A percentile compares a stretch with the other conserved stretches of the same genome.
Evolutionary conservation across 2,113 vertebrate species (phyloP).

Genomic region (Parotia lawesii): DNA sequence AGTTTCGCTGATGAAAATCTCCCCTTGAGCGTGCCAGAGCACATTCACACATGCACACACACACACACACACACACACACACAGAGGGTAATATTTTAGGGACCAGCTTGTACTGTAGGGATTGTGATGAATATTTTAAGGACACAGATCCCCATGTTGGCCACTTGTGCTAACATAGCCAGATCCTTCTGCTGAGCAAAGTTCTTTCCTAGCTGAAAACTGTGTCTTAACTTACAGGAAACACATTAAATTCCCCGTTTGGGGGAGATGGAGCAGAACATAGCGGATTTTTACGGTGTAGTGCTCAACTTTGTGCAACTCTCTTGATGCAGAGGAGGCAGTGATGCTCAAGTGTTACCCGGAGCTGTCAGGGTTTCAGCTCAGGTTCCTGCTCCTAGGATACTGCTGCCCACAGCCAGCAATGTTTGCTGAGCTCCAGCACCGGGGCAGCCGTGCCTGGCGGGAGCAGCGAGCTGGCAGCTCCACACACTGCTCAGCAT

Average conservation of each 20-base stretch:
- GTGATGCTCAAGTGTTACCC: neutral
- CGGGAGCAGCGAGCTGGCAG: neutral
- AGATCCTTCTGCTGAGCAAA: neutral
- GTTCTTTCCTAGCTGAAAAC: neutral
- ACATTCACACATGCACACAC: neutral
- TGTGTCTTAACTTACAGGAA: neutral
- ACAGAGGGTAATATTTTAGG: neutral
- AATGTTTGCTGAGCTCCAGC: constrained; percentile 5
- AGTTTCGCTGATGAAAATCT: neutral
- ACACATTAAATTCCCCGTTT: neutral
- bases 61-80: neutral
- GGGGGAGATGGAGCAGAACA: neutral
- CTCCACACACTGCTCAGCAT: neutral
- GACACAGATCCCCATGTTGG: neutral
- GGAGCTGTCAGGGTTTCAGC: neutral
- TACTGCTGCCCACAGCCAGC: neutral
- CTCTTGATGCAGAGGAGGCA: neutral
- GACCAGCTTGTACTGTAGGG: neutral
- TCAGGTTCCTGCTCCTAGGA: neutral
- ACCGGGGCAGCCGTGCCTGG: rapidly evolving
- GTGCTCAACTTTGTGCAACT: neutral
- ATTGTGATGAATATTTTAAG: neutral
- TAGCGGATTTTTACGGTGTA: neutral
- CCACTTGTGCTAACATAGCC: neutral
- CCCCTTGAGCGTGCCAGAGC: neutral